phyloP scores from a whole-genome alignment of 2,797 vertebrate species.

The Rhadinocentrus ornatus region DNA sequence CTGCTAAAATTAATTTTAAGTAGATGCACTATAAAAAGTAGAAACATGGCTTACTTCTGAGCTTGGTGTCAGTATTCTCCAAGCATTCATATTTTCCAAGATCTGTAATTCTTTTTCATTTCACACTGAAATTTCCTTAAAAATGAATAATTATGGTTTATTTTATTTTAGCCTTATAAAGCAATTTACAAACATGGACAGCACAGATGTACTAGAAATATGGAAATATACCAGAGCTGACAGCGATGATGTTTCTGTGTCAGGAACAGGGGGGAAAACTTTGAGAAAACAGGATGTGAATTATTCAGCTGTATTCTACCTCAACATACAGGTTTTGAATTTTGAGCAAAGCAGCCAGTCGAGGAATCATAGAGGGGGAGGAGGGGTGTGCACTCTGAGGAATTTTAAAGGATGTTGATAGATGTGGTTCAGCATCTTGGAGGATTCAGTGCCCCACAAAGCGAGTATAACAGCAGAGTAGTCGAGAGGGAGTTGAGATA shows the following conservation, averaged over 20 bases:
- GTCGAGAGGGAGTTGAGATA: not conserved
- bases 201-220: too few relatives aligned
- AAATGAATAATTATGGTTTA: too few relatives aligned
- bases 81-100: not conserved
- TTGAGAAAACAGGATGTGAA: not conserved
- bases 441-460: not conserved
- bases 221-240: too few relatives aligned
- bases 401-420: not conserved
- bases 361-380: not conserved
- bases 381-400: not conserved
- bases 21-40: not conserved
- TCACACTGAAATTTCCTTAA: too few relatives aligned
- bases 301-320: not conserved
- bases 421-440: slow-evolving; percentile 3
- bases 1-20: not conserved
- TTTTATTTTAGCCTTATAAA: not conserved
- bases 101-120: too few relatives aligned
- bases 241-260: not conserved
- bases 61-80: not conserved
- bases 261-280: not conserved
- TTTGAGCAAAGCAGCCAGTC: not conserved
- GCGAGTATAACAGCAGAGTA: not conserved
- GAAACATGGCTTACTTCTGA: not conserved
- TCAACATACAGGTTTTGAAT: not conserved
- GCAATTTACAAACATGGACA: not conserved